Base-by-base conservation (phyloP, 2,888 invertebrate genomes). In the Drosophila nigricruria region DNA sequence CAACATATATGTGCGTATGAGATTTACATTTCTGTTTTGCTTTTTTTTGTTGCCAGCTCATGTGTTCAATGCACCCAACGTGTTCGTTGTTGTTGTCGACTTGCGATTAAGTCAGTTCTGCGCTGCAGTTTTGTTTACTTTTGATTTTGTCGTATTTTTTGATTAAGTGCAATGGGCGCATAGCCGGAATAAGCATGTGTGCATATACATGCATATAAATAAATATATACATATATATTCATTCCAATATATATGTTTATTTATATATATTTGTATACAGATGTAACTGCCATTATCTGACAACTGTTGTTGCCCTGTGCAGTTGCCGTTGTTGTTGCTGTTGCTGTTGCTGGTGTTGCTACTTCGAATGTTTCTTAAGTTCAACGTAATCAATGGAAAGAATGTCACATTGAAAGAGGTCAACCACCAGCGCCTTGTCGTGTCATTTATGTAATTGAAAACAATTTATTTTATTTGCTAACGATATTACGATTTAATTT, bases 361-460 rank as follows among this genome's bases (percentile, higher is more conserved):
- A 54, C 60, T n/a, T 32, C 49, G 49, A 30, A 49, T 32, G 49
- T 14, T 53, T 69, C 50, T 52, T 16, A 68, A 68, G 80, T 72
- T 82, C 76, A 84, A 67, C 67, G 74, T 70, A 82, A 85, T 82
- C 86, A 81, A 79, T 80, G 70, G 57, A 62, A 80, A 90, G 90
- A 90, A 86, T 90, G 91, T 90, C 90, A 79, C 90, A 91, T 90
- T 90, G 91, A 90, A 90, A 91, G 91, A 90, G 90, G 91, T 91
- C 91, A 89, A 88, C 83, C 90, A 84, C 49, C 66, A 81, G 84
- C 70, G 83, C 89, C 84, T 89, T 88, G 89, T 82, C 76, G 50
- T 87, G 84, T 87, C 89, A 71, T 73, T 76, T 52, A 78, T 79
- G 73, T 81, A 89, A 89, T 84, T 87, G 79, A 87, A 79, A 63